Evolutionary conservation across 2,113 vertebrate genomes (phyloP), one percentile per base, ranked within the genome.

Genomic region (Zapornia atra): DNA sequence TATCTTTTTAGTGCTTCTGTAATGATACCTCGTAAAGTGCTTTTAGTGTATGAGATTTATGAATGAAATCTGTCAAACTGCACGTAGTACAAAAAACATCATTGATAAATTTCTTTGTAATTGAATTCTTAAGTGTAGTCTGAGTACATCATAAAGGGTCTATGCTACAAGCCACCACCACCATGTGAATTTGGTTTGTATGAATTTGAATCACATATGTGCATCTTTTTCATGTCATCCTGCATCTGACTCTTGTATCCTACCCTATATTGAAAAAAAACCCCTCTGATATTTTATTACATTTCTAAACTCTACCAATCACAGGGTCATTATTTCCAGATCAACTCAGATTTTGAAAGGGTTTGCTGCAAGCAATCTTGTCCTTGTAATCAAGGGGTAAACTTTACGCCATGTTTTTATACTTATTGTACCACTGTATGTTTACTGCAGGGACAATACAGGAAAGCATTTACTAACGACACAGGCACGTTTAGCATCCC

Each of bases 21-120:
- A 94, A 94, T 33, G 84, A 36, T n/a, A 48, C 18, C 57, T 94
- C 6, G 2, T 79, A 89, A 93, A 92, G 84, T 0, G 10, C 25
- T 91, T n/a, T 53, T 57, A 26, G 50, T 36, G 12, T 15, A 50
- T 0, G 17, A 94, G 88, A 85, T 69, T 96, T 91, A 85, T 97
- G 95, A 97, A 96, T 96, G 94, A 95, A 95, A 72, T 28, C 36
- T 86, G 86, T 89, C 80, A 44, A 28, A 57, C 10, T 17, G 40
- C 6, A 71, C 0, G 0, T 44, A 82, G 72, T 54, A 71, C 72
- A 91, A 84, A 91, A 84, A 71, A 2, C 3, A 28, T 31, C 1
- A 40, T 34, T 79, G 76, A 65, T 44, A 61, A 72, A 86, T 86
- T 51, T 36, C 36, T 68, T 89, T n/a, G 6, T 15, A 31, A 60